Conservation (phyloP, 2,888 invertebrate species). For the Hypselothyrea guttata region DNA sequence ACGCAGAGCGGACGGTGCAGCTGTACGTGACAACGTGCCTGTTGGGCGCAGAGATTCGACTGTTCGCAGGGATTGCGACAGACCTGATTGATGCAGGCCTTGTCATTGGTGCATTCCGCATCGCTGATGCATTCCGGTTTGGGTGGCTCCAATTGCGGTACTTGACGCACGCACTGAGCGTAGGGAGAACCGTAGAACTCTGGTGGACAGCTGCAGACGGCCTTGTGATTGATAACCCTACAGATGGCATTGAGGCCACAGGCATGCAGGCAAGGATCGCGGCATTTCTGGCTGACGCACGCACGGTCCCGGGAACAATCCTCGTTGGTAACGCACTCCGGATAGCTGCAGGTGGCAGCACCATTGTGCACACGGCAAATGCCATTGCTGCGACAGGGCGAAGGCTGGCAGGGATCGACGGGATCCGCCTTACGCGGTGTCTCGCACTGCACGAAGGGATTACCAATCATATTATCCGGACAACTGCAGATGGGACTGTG, state of each 20-base stretch:
- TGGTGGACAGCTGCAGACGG: constrained; percentile 91
- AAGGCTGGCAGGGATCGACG: constrained; percentile 91
- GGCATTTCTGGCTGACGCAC: constrained; percentile 91
- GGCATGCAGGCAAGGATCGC: constrained; percentile 91
- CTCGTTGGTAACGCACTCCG: constrained; percentile 94
- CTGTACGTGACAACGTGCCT: constrained; percentile 90
- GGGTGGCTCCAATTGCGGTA: constrained; percentile 83
- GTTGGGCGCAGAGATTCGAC: constrained; percentile 87
- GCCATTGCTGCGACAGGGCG: constrained; percentile 92
- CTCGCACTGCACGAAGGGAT: constrained; percentile 90
- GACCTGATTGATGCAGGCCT: constrained; percentile 89
- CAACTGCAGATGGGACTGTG: constrained; percentile 94
- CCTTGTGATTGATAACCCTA: constrained; percentile 90
- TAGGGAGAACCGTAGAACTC: constrained; percentile 91
- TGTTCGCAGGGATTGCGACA: constrained; percentile 90
- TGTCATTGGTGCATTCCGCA: constrained; percentile 90
- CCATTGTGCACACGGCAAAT: constrained; percentile 89
- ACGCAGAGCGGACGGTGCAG: constrained; percentile 91
- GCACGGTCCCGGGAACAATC: constrained; percentile 92
- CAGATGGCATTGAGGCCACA: constrained; percentile 93
- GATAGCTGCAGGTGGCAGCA: constrained; percentile 89
- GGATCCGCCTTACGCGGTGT: constrained; percentile 79
- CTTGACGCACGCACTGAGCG: constrained; percentile 86
- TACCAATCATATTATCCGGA: constrained; percentile 87
- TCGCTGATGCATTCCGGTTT: constrained; percentile 90